phyloP scores from a whole-genome alignment of 2,797 vertebrate genomes.

The Rhinoraja longicauda region DNA sequence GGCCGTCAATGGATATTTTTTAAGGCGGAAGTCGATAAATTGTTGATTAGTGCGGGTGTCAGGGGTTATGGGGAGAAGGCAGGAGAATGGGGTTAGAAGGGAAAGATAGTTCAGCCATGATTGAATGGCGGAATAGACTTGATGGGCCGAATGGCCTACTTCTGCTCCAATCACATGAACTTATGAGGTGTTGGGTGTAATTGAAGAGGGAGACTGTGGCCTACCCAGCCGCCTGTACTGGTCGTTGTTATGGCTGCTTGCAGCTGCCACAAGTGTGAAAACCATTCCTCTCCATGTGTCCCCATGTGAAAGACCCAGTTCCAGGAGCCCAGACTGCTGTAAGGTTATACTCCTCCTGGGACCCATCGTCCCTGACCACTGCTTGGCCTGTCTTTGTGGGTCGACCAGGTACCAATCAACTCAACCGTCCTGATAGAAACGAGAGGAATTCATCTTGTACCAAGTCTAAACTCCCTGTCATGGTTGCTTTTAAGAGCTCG shows the following conservation, averaged over 20 bases:
- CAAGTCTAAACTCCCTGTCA: constrained; percentile 70
- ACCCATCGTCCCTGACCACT: constrained; percentile 80
- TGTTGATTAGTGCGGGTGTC: too few species aligned
- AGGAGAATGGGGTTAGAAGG: too few species aligned
- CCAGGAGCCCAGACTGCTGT: constrained; percentile 77
- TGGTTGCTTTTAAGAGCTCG: constrained; percentile 77
- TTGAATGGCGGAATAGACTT: too few species aligned
- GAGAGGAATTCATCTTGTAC: constrained; percentile 89
- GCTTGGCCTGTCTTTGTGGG: constrained; percentile 84
- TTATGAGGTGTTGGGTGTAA: not conserved
- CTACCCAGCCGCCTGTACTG: not conserved
- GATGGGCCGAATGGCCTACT: too few species aligned
- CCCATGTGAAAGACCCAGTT: constrained; percentile 93
- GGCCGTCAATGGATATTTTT: too few species aligned
- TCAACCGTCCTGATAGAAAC: constrained; percentile 98
- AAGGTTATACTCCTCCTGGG: constrained; percentile 89
- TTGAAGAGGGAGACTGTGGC: not conserved
- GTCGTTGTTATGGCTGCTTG: not conserved
- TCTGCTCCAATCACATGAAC: too few species aligned
- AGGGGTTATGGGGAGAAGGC: too few species aligned
- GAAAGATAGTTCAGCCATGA: too few species aligned
- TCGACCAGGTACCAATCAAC: constrained; percentile 98
- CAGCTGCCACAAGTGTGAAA: not conserved
- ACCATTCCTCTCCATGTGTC: constrained; percentile 50
- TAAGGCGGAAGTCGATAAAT: too few species aligned